These are phyloP conservation scores for Bolinopsis microptera DNA, from an alignment of 37 sponge, comb jelly and placozoan genomes.

Conservation along the genomic window DNA sequence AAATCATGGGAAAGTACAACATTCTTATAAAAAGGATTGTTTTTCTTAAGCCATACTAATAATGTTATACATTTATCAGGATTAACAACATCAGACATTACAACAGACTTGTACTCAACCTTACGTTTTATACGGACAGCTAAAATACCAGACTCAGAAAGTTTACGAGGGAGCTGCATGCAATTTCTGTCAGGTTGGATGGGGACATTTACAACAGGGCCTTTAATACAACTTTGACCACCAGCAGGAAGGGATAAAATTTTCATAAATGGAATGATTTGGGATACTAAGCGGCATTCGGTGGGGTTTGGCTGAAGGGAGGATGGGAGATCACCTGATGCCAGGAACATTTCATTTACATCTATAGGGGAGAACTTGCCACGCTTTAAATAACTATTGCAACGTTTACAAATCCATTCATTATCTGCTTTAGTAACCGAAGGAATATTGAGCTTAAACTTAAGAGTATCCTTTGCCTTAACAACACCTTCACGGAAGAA, in stretches of 20 bases:
- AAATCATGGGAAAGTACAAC: neutral
- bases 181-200: neutral
- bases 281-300: neutral
- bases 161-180: neutral
- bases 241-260: neutral
- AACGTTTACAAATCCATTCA: neutral
- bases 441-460: neutral
- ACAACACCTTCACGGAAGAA: neutral
- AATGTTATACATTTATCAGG: neutral
- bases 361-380: neutral
- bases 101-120: neutral
- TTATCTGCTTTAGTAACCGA: neutral
- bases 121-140: neutral
- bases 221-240: neutral
- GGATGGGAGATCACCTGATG: neutral
- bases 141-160: neutral
- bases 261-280: slow-evolving; percentile 12
- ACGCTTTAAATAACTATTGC: neutral
- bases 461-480: neutral
- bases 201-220: neutral
- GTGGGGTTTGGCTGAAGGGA: neutral
- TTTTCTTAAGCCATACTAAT: neutral
- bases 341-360: neutral
- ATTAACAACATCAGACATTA: neutral
- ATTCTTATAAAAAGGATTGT: neutral